phyloP scores from a whole-genome alignment of 2,888 invertebrate genomes.

The Pasiphila rectangulata region DNA sequence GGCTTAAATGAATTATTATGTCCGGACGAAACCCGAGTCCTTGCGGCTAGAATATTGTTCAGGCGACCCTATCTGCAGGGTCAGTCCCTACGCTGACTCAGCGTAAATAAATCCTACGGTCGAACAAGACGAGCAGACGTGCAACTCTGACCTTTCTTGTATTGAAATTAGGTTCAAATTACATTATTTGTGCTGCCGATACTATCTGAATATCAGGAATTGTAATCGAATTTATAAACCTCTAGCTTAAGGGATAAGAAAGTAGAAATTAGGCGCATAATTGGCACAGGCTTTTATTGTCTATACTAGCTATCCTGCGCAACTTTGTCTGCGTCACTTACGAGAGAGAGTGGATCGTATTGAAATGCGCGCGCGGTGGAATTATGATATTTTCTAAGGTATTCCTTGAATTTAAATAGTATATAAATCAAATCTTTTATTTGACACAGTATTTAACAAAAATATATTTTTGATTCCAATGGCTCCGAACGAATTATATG shows the following conservation, averaged over 20 bases:
- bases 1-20: not conserved
- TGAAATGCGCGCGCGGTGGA: too few species aligned
- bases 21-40: not conserved
- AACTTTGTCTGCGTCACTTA: too few species aligned
- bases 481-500: too few species aligned
- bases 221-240: constrained; percentile 23
- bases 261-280: constrained; percentile 8
- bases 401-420: too few species aligned
- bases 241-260: constrained; percentile 10
- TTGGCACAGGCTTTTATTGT: not conserved
- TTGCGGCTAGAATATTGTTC: constrained; percentile 1
- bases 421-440: too few species aligned
- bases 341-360: too few species aligned
- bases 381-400: too few species aligned
- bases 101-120: constrained; percentile 34
- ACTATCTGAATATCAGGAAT: constrained; percentile 21
- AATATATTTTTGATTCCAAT: too few species aligned
- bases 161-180: constrained; percentile 16
- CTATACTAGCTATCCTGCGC: too few species aligned
- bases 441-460: too few species aligned
- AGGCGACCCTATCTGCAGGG: constrained; percentile 20
- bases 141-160: constrained; percentile 12
- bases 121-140: constrained; percentile 9
- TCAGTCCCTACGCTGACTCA: constrained; percentile 40
- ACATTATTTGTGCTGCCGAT: constrained; percentile 9